Percentiles rank a stretch among this genome's conserved stretches.
These are phyloP conservation scores for Porites evermanni DNA, from an alignment of 92 coral and sea anemone genomes.

Conservation along the genomic window DNA sequence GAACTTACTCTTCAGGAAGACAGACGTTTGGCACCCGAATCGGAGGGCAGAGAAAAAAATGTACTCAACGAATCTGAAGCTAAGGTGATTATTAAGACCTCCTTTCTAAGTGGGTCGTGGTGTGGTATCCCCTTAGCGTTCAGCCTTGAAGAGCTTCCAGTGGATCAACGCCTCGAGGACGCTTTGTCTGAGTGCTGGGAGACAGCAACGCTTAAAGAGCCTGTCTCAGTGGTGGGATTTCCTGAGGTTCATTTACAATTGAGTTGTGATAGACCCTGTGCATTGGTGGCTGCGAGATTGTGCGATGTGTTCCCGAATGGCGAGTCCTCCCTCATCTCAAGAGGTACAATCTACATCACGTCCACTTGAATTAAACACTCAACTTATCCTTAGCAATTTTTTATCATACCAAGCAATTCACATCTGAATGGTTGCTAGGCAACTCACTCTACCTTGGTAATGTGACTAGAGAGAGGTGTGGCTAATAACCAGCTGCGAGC, in stretches of 20 bases:
- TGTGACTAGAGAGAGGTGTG: too few relatives aligned
- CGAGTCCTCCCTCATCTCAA: slow-evolving; percentile 67
- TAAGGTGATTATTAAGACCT: slow-evolving; percentile 27
- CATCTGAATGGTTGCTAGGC: too few relatives aligned
- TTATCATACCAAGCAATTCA: too few relatives aligned
- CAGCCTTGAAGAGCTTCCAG: slow-evolving; percentile 59
- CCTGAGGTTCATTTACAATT: slow-evolving; percentile 63
- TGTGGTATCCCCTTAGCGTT: slow-evolving; percentile 44
- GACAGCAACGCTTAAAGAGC: slow-evolving; percentile 54
- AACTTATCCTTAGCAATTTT: too few relatives aligned
- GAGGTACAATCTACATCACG: slow-evolving; percentile 43
- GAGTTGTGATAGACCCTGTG: slow-evolving; percentile 72
- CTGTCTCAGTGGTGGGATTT: slow-evolving; percentile 69
- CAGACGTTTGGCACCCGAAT: slow-evolving; percentile 20
- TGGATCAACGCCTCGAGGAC: slow-evolving; percentile 74
- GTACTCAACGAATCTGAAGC: background rate
- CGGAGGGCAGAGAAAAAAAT: background rate
- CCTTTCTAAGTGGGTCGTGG: slow-evolving; percentile 59
- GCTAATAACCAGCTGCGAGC: too few relatives aligned
- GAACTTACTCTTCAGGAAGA: slow-evolving; percentile 34
- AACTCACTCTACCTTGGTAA: too few relatives aligned
- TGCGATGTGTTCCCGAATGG: slow-evolving; percentile 85
- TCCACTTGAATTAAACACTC: background rate
- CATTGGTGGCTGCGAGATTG: slow-evolving; percentile 65
- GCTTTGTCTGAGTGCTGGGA: slow-evolving; percentile 79